phyloP scores from a whole-genome alignment of 1,140 invertebrate species.

The Panagrolaimus sp. region DNA sequence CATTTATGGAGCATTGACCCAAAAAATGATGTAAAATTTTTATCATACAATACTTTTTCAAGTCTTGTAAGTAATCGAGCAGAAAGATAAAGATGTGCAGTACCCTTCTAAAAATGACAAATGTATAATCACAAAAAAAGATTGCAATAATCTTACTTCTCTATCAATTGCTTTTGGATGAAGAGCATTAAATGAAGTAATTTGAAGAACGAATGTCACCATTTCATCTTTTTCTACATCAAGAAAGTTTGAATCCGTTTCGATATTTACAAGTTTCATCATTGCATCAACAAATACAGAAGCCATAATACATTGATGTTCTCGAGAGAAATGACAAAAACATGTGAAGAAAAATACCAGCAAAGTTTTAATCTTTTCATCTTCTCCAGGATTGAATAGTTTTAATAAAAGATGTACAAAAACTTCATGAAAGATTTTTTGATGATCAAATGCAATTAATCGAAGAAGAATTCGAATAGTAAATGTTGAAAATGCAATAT shows the following conservation, averaged over 20 bases:
- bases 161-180: background rate
- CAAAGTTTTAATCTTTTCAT: background rate
- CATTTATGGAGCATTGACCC: background rate
- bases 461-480: background rate
- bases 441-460: background rate
- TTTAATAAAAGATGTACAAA: background rate
- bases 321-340: background rate
- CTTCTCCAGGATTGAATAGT: background rate
- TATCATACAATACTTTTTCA: background rate
- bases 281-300: background rate
- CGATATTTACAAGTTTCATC: background rate
- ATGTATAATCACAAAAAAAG: too few relatives aligned
- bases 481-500: background rate
- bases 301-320: background rate
- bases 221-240: slow-evolving; percentile 6
- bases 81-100: background rate
- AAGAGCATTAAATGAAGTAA: background rate
- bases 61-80: background rate
- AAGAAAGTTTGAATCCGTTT: background rate
- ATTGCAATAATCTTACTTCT: background rate
- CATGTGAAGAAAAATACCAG: background rate
- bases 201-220: background rate
- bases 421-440: background rate
- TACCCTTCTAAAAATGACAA: background rate
- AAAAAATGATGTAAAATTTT: background rate